Conservation (phyloP, 2,797 vertebrate species). For the Lutjanus argentimaculatus region DNA sequence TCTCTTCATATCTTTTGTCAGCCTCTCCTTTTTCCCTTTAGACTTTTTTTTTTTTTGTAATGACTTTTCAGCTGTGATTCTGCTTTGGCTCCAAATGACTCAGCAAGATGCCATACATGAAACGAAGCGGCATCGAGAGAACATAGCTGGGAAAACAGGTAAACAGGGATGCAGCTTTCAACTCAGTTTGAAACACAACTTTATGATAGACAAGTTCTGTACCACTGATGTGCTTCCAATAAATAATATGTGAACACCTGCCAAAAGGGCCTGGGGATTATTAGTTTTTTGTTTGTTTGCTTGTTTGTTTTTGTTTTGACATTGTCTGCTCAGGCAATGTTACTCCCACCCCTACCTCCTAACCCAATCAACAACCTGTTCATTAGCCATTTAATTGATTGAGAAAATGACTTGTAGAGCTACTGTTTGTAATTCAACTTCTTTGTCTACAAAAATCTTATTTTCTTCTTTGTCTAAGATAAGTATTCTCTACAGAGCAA, state of each 20-base stretch:
- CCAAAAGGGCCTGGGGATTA: neutral
- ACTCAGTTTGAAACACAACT: conserved; percentile 21
- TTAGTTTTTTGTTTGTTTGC: neutral
- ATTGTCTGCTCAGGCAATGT: neutral
- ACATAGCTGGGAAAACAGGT: conserved; percentile 29
- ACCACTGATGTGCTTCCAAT: conserved; percentile 1
- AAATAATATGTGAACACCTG: conserved; percentile 13
- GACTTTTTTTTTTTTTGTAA: conserved; percentile 51
- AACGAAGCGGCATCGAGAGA: conserved; percentile 29
- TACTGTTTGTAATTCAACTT: neutral
- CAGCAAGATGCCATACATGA: conserved; percentile 48
- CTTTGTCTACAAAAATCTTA: no score
- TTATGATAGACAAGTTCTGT: conserved; percentile 6
- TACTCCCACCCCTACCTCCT: neutral
- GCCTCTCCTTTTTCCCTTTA: conserved; percentile 18
- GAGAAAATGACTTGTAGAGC: neutral
- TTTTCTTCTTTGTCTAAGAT: neutral
- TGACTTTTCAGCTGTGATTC: conserved; percentile 62
- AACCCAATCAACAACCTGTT: neutral
- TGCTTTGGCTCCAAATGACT: conserved; percentile 53
- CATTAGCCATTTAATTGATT: neutral
- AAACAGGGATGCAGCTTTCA: conserved; percentile 41
- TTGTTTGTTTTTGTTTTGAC: neutral
- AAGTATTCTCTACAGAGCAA: neutral
- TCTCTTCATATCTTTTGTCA: conserved; percentile 53